Conservation (phyloP, 2,888 invertebrate genomes). For the Zhengitettix transpicula region DNA sequence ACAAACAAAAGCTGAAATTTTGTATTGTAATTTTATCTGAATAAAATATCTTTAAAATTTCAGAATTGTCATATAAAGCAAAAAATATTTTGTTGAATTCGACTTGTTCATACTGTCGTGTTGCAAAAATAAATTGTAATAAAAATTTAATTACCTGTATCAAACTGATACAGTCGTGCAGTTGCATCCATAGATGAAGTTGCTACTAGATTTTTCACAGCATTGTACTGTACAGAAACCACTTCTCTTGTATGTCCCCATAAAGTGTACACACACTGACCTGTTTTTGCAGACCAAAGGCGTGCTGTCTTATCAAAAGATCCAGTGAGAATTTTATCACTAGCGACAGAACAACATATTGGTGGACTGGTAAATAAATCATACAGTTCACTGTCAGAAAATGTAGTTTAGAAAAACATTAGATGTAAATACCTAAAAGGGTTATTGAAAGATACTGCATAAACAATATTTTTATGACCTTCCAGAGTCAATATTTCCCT, state of each 20-base stretch:
- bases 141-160: constrained; percentile 33
- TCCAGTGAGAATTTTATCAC: constrained; percentile 56
- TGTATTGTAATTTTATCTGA: background rate
- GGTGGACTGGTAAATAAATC: background rate
- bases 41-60: background rate
- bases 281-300: constrained; percentile 52
- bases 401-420: constrained; percentile 5
- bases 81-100: background rate
- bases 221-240: constrained; percentile 51
- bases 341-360: constrained; percentile 19
- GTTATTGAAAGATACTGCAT: constrained; percentile 61
- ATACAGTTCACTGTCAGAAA: background rate
- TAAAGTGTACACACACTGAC: constrained; percentile 47
- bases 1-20: background rate
- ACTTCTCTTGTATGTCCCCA: constrained; percentile 63
- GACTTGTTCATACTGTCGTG: background rate
- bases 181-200: constrained; percentile 65
- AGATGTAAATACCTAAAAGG: constrained; percentile 45
- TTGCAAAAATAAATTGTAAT: background rate
- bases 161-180: constrained; percentile 51
- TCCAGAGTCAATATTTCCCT: constrained; percentile 47
- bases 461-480: constrained; percentile 69
- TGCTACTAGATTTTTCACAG: constrained; percentile 43
- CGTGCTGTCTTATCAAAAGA: constrained; percentile 67
- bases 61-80: background rate